phyloP scores from a whole-genome alignment of 1,140 invertebrate species.

The Lerema accius region DNA sequence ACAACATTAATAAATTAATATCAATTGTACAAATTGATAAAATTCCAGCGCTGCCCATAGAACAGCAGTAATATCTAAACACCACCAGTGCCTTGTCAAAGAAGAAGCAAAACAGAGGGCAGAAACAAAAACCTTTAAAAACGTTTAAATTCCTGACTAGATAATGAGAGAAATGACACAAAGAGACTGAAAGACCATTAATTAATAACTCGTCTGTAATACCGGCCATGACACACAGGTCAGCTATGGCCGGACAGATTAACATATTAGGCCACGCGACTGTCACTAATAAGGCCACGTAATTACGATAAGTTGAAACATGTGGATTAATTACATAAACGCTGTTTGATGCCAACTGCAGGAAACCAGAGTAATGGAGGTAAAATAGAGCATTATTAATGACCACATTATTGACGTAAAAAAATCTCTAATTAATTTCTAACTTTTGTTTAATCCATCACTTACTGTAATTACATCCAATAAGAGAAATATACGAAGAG shows the following conservation, averaged over 20 bases:
- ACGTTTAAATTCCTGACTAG: too few species aligned
- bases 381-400: not conserved
- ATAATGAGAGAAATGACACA: not conserved
- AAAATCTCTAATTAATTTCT: too few species aligned
- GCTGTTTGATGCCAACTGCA: not conserved
- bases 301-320: constrained; percentile 10
- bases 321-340: constrained; percentile 11
- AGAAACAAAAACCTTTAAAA: too few species aligned
- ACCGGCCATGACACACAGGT: constrained; percentile 8
- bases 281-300: constrained; percentile 16
- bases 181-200: not conserved
- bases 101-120: too few species aligned
- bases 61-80: too few species aligned
- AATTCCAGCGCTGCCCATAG: too few species aligned
- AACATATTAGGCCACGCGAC: constrained; percentile 17
- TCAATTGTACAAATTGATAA: too few species aligned
- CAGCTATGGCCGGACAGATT: constrained; percentile 18
- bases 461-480: too few species aligned
- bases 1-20: too few species aligned
- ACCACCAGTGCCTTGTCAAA: too few species aligned
- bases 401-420: not conserved
- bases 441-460: too few species aligned
- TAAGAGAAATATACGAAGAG: too few species aligned
- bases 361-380: not conserved
- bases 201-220: not conserved